Evolutionary conservation across 2,113 vertebrate genomes (phyloP).

Genomic region (Xenopus tropicalis): DNA sequence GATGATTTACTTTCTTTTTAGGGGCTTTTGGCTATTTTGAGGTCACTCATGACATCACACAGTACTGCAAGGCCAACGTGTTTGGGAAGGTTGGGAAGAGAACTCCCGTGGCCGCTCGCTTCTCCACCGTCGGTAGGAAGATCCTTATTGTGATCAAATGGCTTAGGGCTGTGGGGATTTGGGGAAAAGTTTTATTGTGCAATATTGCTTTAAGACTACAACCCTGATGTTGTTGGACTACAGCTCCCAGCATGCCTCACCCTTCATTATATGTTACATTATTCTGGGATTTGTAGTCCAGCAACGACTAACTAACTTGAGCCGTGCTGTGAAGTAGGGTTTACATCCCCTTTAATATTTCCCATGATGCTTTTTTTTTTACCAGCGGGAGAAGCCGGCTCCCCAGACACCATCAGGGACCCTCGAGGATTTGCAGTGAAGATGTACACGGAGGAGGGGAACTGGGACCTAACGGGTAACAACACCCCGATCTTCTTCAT

Average conservation of each 20-base stretch:
- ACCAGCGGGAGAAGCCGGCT: conserved; percentile 87
- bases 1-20: conserved; percentile 42
- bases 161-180: background rate
- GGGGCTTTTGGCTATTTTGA: conserved; percentile 96
- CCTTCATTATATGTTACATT: background rate
- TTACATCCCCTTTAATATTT: no score
- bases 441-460: conserved; percentile 92
- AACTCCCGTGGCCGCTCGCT: conserved; percentile 82
- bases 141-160: no score
- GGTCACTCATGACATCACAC: conserved; percentile 88
- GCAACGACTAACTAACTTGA: no score
- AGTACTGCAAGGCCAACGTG: conserved; percentile 83
- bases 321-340: no score
- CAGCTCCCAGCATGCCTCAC: background rate
- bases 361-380: background rate
- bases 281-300: background rate
- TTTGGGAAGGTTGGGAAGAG: conserved; percentile 88
- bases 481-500: conserved; percentile 96
- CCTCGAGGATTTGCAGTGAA: conserved; percentile 93
- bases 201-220: no score
- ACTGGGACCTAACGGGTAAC: conserved; percentile 94
- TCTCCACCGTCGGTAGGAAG: conserved; percentile 90
- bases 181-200: no score
- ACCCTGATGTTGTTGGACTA: no score
- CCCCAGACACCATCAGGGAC: conserved; percentile 91